Evolutionary conservation across 2,888 invertebrate genomes (phyloP).

Genomic region (Trichopoda pennipes): DNA sequence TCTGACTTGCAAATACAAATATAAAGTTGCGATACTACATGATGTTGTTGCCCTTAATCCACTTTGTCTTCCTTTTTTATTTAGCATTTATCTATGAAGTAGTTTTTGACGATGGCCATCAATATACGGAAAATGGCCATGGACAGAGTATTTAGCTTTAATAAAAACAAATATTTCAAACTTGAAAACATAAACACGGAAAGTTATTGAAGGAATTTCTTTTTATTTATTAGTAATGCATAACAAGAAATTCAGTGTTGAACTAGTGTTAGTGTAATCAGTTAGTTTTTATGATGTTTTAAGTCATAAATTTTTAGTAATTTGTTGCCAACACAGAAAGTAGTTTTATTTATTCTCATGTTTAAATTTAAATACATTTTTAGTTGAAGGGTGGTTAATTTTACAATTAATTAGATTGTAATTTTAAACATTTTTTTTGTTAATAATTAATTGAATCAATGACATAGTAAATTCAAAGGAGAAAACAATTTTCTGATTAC

Average conservation of each 20-base stretch:
- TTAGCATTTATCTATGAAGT: background rate
- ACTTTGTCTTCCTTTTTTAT: background rate
- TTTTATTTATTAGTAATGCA: background rate
- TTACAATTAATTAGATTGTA: no score
- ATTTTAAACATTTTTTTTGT: no score
- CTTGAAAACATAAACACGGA: no score
- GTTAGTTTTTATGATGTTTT: background rate
- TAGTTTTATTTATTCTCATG: no score
- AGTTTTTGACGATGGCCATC: slow-evolving; percentile 13
- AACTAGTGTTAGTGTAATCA: background rate
- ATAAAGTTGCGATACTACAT: background rate
- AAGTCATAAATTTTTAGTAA: background rate
- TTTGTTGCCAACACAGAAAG: no score
- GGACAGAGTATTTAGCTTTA: slow-evolving; percentile 1
- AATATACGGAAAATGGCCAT: slow-evolving; percentile 6
- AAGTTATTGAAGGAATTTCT: no score
- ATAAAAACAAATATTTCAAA: background rate
- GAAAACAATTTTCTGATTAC: no score
- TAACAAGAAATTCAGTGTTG: slow-evolving; percentile 23
- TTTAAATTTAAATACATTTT: no score
- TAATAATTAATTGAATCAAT: no score
- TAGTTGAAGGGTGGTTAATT: no score
- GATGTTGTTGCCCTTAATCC: background rate
- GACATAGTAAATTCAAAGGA: no score
- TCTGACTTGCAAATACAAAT: background rate